These are phyloP conservation scores for Ivindomyrus marchei DNA, from an alignment of 2,113 vertebrate genomes.

Conservation along the genomic window DNA sequence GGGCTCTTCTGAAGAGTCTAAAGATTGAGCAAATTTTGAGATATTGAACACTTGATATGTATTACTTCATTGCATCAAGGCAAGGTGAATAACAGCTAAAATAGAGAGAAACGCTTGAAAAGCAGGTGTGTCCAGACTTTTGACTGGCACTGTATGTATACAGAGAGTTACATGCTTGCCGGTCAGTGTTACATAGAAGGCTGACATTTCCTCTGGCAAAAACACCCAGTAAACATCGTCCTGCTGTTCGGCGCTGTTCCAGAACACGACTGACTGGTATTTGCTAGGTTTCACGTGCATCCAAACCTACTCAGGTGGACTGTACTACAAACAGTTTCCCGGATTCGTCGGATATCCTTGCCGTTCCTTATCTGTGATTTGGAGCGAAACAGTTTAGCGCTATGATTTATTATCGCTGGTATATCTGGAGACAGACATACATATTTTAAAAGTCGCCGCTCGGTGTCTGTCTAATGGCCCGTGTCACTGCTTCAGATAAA, in stretches of 20 bases:
- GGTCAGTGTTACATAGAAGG: not conserved
- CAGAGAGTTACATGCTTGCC: not conserved
- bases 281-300: not conserved
- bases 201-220: not conserved
- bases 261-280: not conserved
- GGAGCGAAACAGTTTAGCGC: not conserved
- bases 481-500: not conserved
- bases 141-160: not conserved
- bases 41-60: not conserved
- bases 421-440: not conserved
- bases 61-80: not conserved
- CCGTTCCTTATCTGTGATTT: constrained; percentile 11
- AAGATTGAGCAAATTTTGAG: not conserved
- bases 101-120: not conserved
- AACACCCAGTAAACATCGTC: not conserved
- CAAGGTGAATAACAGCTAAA: not conserved
- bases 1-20: not conserved
- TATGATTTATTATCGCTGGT: not conserved
- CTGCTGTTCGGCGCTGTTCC: not conserved
- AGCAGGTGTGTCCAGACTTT: not conserved
- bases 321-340: not conserved
- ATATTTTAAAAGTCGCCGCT: not conserved
- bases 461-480: not conserved
- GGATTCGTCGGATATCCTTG: not conserved
- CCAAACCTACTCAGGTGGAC: not conserved